Base-by-base conservation (phyloP, 2,888 invertebrate genomes). In the Falcaria lacertinaria region DNA sequence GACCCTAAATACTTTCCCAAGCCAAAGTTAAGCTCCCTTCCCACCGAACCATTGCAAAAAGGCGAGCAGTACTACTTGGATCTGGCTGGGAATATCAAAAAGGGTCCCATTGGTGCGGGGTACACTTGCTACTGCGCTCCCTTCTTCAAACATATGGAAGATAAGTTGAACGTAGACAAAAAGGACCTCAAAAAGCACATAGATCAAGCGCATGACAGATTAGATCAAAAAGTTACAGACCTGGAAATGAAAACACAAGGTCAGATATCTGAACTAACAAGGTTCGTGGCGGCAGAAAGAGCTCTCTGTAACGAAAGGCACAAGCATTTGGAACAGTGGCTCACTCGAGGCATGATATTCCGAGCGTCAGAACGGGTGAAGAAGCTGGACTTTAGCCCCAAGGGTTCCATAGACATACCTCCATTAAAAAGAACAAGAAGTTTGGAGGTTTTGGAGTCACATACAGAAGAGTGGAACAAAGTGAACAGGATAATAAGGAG, bases 1-100 rank as follows among this genome's bases (percentile, higher is more conserved):
- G 96, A 96, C 69, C 93, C 95, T 0, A 93, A 94, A 67, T 93
- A 94, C 39, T 96, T 97, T 74, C 96, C 96, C 0, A 92, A 95
- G 53, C 96, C 97, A 11, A 94, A 95, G 64, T 84, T 97, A 50
- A 95, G 96, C 79, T 95, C 96, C 41, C 83, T 97, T 50, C 97
- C 97, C 52, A 91, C 94, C 74, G 96, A 97, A 76, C 97, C 97
- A 0, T 84, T 97, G 15, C 92, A 91, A 61, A 93, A 94, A 64
- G 98, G 98, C 47, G 97, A 97, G 81, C 97, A 98, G 78, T 98
- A 98, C 80, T 98, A 95, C 79, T 90, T 98, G 57, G 98, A 98
- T 78, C 90, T 98, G 55, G 97, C 97, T 11, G 98, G 98, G 1
- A 97, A 98, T 71, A 96, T 98, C 49, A 94, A 96, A 61, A 98